These are phyloP conservation scores for Phaethornis superciliosus DNA, from an alignment of 2,113 vertebrate genomes.

Conservation along the genomic window DNA sequence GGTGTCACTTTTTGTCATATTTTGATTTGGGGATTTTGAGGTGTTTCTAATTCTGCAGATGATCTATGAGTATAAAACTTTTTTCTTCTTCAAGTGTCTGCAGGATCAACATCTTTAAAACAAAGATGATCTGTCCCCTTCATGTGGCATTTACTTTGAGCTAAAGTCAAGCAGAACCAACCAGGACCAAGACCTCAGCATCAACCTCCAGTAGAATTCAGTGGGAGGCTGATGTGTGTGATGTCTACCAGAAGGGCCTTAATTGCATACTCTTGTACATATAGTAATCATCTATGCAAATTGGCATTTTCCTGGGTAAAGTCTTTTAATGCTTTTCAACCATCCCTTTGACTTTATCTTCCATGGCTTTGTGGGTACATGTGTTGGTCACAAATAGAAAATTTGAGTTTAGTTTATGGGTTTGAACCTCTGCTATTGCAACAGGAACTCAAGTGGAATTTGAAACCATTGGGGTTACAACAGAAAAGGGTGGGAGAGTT, in stretches of 20 bases:
- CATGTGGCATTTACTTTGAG: background rate
- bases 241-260: conserved; percentile 12
- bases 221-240: background rate
- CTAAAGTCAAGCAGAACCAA: background rate
- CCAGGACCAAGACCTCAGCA: background rate
- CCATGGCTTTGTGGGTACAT: background rate
- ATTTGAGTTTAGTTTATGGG: background rate
- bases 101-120: background rate
- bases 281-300: conserved; percentile 45
- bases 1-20: background rate
- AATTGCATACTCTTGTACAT: conserved; percentile 26
- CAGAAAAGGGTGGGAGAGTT: background rate
- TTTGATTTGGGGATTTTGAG: background rate
- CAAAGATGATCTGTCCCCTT: background rate
- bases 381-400: background rate
- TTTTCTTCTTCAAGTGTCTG: background rate
- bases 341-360: background rate
- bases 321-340: conserved; percentile 35
- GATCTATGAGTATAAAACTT: background rate
- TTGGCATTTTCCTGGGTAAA: background rate
- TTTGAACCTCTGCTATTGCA: background rate
- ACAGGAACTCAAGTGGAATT: background rate
- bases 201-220: background rate
- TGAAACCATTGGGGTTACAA: background rate
- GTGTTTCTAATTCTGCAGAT: background rate